These are phyloP conservation scores for Balanococcus diminutus DNA, from an alignment of 2,888 invertebrate genomes.

Conservation along the genomic window DNA sequence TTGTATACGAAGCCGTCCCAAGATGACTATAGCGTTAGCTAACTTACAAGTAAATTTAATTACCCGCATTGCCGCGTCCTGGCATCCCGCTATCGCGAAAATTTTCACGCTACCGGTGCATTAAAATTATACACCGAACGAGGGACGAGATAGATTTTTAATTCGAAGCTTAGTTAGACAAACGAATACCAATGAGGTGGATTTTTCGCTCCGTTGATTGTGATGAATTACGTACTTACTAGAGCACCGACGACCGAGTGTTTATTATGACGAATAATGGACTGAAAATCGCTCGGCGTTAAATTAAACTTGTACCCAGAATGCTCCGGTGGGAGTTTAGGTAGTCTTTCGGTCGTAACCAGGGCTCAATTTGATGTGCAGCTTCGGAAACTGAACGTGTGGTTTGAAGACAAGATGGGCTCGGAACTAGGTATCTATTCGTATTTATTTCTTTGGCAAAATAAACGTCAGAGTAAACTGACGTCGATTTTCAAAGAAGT, in stretches of 20 bases:
- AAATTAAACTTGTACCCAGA: not conserved
- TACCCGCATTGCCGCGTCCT: not conserved
- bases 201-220: constrained; percentile 9
- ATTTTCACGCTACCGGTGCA: constrained; percentile 13
- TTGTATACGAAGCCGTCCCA: too few species aligned
- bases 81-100: not conserved
- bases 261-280: not conserved
- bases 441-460: too few species aligned
- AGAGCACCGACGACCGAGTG: not conserved
- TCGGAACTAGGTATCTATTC: too few species aligned
- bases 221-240: too few species aligned
- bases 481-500: not conserved
- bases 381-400: not conserved
- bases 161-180: not conserved
- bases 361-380: not conserved
- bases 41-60: constrained; percentile 31
- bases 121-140: not conserved
- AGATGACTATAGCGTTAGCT: not conserved
- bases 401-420: too few species aligned
- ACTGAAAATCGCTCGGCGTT: constrained; percentile 8
- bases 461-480: too few species aligned
- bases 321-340: not conserved
- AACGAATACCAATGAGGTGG: constrained; percentile 6
- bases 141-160: not conserved
- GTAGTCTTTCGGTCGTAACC: not conserved